Evolutionary conservation across 2,888 invertebrate genomes (phyloP).

Genomic region (Uropetala carovei): DNA sequence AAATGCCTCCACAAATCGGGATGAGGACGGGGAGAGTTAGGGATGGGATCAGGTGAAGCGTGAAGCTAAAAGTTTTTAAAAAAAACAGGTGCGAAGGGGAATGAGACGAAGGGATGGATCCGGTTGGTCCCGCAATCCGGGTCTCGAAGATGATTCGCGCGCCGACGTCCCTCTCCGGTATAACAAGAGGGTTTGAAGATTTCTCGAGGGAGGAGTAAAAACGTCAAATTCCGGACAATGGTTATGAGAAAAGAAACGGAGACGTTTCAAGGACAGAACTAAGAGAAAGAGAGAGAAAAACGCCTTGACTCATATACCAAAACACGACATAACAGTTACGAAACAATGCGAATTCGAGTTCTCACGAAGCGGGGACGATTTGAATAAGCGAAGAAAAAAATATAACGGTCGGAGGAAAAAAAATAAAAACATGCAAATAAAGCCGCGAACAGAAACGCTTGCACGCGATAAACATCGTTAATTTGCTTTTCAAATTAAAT

Average conservation of each 20-base stretch:
- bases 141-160: neutral
- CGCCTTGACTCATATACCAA: slow-evolving; percentile 54
- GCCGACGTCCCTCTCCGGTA: neutral
- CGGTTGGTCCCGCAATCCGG: neutral
- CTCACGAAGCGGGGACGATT: slow-evolving; percentile 19
- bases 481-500: slow-evolving; percentile 2
- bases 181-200: neutral
- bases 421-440: neutral
- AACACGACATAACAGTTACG: slow-evolving; percentile 46
- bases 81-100: neutral
- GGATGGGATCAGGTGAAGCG: neutral
- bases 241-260: neutral
- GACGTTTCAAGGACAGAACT: slow-evolving; percentile 38
- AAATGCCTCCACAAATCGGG: neutral
- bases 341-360: slow-evolving; percentile 44
- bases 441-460: neutral
- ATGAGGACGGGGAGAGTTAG: neutral
- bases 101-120: neutral
- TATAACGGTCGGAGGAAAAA: neutral
- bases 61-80: neutral
- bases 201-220: neutral
- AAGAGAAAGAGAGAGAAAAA: slow-evolving; percentile 4
- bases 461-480: neutral
- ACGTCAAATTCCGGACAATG: neutral
- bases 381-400: slow-evolving; percentile 16